A percentile compares a stretch with the other conserved stretches of the same genome.
phyloP scores from a whole-genome alignment of 2,797 vertebrate genomes.

The Malacoctenus gilli region DNA sequence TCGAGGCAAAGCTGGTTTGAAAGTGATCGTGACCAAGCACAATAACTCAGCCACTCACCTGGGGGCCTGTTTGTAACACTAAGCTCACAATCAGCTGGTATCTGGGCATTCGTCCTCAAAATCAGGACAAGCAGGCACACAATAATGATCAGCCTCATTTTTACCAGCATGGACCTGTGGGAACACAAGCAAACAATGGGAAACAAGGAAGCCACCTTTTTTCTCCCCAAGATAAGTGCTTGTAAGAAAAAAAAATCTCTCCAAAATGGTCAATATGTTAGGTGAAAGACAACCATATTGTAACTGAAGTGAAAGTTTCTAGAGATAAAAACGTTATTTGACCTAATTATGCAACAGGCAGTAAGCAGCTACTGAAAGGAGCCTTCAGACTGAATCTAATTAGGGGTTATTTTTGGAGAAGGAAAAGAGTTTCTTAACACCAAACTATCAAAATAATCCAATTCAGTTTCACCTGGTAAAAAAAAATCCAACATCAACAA shows the following conservation, averaged over 20 bases:
- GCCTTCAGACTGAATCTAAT: too few relatives aligned
- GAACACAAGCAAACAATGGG: constrained; percentile 33
- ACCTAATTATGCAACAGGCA: too few relatives aligned
- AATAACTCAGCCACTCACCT: constrained; percentile 54
- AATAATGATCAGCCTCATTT: constrained; percentile 68
- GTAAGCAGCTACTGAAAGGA: too few relatives aligned
- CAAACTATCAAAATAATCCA: too few relatives aligned
- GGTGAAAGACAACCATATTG: background rate
- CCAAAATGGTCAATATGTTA: too few relatives aligned
- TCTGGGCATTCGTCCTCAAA: constrained; percentile 63
- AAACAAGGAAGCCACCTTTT: constrained; percentile 6
- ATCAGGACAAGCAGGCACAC: constrained; percentile 68
- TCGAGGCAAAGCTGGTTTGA: background rate
- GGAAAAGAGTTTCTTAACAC: too few relatives aligned
- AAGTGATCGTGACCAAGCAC: background rate
- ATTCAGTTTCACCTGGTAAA: too few relatives aligned
- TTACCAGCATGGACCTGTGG: constrained; percentile 48
- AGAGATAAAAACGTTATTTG: too few relatives aligned
- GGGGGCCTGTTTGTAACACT: constrained; percentile 63
- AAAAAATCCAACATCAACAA: too few relatives aligned
- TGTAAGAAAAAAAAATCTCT: constrained; percentile 4
- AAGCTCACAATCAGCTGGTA: background rate
- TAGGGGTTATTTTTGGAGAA: too few relatives aligned
- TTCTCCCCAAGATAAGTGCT: constrained; percentile 11
- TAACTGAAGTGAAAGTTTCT: background rate